Evolutionary conservation across 2,113 vertebrate genomes (phyloP), one percentile per base, ranked within the genome.

Genomic region (Leptocoma aspasia): DNA sequence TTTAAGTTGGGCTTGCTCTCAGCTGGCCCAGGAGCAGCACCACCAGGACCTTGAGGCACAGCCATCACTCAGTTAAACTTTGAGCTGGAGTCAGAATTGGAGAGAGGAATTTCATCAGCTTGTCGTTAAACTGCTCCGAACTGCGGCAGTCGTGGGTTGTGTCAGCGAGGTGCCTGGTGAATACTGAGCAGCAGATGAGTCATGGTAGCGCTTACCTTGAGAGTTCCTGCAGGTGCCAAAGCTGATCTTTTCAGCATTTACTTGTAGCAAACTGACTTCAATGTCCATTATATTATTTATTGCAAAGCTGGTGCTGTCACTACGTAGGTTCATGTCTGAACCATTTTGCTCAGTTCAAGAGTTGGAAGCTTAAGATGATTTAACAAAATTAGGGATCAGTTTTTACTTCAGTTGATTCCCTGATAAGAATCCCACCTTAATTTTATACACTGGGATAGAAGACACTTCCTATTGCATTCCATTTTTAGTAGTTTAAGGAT

Each of bases 91-190:
- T 64, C 61, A n/a, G 66, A 71, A 31, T 15, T 0, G 5, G 37
- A 66, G 79, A 39, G 77, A 63, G 79, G 26, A 26, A 6, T 70
- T 65, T 39, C 21, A 9, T 64, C 84, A 59, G n/a, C 78, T 37
- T 41, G 41, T 33, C 21, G 0, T 24, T 63, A 10, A 42, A 10
- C 15, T 11, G 2, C 7, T 13, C 49, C n/a, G 50, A 57, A 0
- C 12, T n/a, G 50, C 1, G 0, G 59, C 45, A 33, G 24, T 13
- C 28, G 23, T 12, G 3, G 59, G 66, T 30, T 45, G 63, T 77
- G 68, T 59, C 60, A 2, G 50, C 5, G 3, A 56, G 63, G 41
- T 75, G 64, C 41, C 82, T 68, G 76, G 23, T 86, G 76, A 75
- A 30, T 71, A 4, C 44, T 27, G 56, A 92, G 39, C 45, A 77